Percentiles rank a stretch among this genome's conserved stretches.
Evolutionary conservation across 2,797 vertebrate species (phyloP).

Genomic region (Hybognathus amarus): DNA sequence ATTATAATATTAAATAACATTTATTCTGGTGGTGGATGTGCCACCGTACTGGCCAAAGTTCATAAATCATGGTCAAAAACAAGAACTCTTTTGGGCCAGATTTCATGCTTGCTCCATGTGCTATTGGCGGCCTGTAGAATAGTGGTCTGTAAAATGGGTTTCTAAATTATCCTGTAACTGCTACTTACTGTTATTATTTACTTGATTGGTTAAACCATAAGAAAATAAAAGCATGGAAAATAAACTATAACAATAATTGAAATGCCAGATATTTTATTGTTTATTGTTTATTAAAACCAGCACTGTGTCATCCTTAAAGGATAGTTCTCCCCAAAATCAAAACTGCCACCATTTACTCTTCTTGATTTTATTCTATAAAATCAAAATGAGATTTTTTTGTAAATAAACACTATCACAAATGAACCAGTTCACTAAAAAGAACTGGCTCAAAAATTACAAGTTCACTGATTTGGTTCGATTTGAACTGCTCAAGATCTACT

Average conservation of each 20-base stretch:
- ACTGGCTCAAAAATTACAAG: background rate
- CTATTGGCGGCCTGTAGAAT: background rate
- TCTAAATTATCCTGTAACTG: background rate
- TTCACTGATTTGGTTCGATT: background rate
- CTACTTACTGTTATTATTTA: background rate
- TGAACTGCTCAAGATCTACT: background rate
- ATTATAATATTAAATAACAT: background rate
- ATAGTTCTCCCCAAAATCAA: background rate
- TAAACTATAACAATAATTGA: background rate
- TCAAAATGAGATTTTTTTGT: background rate
- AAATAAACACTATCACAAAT: background rate
- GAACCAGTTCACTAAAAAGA: background rate
- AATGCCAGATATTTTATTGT: background rate
- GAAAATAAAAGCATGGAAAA: background rate
- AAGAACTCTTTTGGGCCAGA: background rate
- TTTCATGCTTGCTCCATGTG: background rate
- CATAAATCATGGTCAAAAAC: background rate
- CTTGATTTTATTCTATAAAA: background rate
- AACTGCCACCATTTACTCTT: background rate
- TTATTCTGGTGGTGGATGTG: background rate
- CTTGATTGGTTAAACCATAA: background rate
- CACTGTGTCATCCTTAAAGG: background rate
- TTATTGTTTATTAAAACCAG: background rate
- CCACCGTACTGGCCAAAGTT: background rate
- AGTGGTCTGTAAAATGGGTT: background rate